Base-by-base conservation (phyloP, 2,113 vertebrate genomes). In the Bubo bubo region DNA sequence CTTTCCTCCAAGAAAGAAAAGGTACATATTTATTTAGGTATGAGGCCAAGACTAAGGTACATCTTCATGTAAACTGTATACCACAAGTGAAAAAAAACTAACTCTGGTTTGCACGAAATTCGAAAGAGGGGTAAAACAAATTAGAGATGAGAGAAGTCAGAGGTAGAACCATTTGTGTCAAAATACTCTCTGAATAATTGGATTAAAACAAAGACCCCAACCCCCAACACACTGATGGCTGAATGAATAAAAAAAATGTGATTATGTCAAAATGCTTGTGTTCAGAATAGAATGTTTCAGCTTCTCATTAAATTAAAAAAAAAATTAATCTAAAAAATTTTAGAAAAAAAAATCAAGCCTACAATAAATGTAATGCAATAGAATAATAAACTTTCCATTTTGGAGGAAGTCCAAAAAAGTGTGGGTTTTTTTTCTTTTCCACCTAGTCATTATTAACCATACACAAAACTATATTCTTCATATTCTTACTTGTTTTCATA, bases 141-240 rank as follows among this genome's bases (percentile, higher is more conserved):
- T 53, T 8, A 39, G 9, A 67, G 19, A 19, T 18, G 11, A 50
- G 3, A 19, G 14, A 80, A 81, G 10, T 53, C 3, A 35, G 30
- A 60, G 8, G 24, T 1, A 62, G 28, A 59, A 60, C 1, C 15
- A 63, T 24, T 83, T 79, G 8, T 37, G 37, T 6, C 18, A 71
- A 93, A 93, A 84, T 6, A 41, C 4, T 50, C 18, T 0, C 0
- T 1, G 2, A 87, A 56, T 27, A 1, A 39, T 3, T 56, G 8
- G 23, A 75, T 52, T 71, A 55, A 79, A 88, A 32, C 27, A 71
- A 13, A 34, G 27, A 7, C 0, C 8, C 62, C 14, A 35, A 67
- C 50, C 8, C 14, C 37, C n/a, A 74, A 8, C 4, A 49, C 2
- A 4, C 17, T 7, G 2, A 12, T 3, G 12, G 8, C 1, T 23